Percentiles rank a stretch among this genome's conserved stretches.
Conservation (phyloP, 2,113 vertebrate species). For the Sebastes fasciatus region DNA sequence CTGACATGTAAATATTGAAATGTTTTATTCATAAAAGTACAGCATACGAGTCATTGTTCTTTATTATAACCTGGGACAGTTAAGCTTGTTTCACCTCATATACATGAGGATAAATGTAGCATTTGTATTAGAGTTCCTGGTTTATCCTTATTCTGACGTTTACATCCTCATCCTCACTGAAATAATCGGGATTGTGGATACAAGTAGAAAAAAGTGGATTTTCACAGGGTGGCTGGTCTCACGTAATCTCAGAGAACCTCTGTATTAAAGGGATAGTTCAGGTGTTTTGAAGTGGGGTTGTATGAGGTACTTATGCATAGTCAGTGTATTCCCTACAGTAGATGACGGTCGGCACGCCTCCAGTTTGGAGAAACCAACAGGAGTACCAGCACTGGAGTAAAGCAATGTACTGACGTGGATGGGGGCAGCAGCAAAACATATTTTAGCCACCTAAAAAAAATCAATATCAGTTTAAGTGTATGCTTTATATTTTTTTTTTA, state of each 20-base stretch:
- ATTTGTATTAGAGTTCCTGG: not conserved
- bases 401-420: too few relatives aligned
- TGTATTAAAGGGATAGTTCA: not conserved
- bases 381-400: too few relatives aligned
- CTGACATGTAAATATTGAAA: slow-evolving; percentile 28
- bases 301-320: too few relatives aligned
- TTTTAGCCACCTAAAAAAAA: too few relatives aligned
- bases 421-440: too few relatives aligned
- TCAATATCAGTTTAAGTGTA: too few relatives aligned
- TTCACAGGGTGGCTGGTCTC: not conserved
- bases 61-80: not conserved
- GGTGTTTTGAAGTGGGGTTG: too few relatives aligned
- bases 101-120: slow-evolving; percentile 2
- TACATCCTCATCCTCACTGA: not conserved
- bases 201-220: not conserved
- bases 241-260: not conserved
- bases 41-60: slow-evolving; percentile 22
- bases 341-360: too few relatives aligned
- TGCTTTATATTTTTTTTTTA: too few relatives aligned
- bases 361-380: too few relatives aligned
- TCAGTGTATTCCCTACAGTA: too few relatives aligned
- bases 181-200: not conserved
- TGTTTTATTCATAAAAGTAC: slow-evolving; percentile 61
- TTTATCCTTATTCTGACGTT: not conserved
- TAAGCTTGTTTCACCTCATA: not conserved